Evolutionary conservation across 2,797 vertebrate species (phyloP), one percentile per base, ranked within the genome.

Genomic region (Acestrorhynchus altus): DNA sequence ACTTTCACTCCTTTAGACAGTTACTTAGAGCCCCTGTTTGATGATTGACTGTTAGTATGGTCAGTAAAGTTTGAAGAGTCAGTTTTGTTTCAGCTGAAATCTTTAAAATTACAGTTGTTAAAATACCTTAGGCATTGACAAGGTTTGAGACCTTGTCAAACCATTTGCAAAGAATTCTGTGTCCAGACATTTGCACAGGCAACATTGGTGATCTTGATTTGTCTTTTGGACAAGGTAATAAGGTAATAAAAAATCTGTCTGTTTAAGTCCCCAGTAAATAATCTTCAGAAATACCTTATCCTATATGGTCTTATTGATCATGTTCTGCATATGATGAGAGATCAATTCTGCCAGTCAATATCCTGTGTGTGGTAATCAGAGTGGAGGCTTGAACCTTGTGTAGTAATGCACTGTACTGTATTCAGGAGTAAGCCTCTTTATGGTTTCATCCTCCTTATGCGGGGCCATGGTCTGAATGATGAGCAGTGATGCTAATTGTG

Each of bases 261-360:
- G 16, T 57, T 35, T 51, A 46, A 74, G 64, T 26, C 26, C 46
- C 22, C 56, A 64, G 57, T 61, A 59, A 66, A 72, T 68, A 24
- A 77, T 69, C 20, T 56, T 42, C 64, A 28, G 35, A 40, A 20
- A 8, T 9, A 72, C n/a, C 31, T 47, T 63, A 47, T 74, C 57
- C 51, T 20, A 11, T 39, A 65, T 31, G 39, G 52, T 18, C 52
- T 1, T 67, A 72, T 80, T 78, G 72, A 75, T 74, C 47, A 49
- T 24, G 56, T 12, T 66, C 24, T 35, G 16, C 49, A 80, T 44
- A 70, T 74, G 54, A 76, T 26, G 20, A 59, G 52, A 67, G 67
- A 52, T 40, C 6, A 15, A 54, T 72, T 28, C 18, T 68, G 8
- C 26, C 15, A 26, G 11, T 70, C 10, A 42, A n/a, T 67, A 61